A percentile compares a stretch with the other conserved stretches of the same genome.
phyloP scores from a whole-genome alignment of 2,113 vertebrate genomes.

The Trinectes maculatus region DNA sequence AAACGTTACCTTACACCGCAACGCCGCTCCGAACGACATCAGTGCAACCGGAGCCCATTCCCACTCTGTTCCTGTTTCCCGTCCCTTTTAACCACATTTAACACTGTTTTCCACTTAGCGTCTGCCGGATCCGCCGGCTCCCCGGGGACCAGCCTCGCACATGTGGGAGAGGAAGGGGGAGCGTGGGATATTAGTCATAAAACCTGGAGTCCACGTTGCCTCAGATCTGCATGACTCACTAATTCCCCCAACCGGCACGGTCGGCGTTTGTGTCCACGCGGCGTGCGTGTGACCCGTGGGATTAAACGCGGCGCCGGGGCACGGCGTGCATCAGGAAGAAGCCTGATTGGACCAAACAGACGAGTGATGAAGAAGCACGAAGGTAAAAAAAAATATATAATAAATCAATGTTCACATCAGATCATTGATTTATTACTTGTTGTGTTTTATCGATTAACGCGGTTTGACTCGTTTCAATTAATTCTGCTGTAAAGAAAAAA shows the following conservation, averaged over 20 bases:
- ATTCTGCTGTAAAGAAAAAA: slow-evolving; percentile 33
- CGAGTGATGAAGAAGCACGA: slow-evolving; percentile 37
- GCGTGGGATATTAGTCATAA: slow-evolving; percentile 41
- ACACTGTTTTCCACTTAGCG: slow-evolving; percentile 68
- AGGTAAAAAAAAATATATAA: too few species aligned
- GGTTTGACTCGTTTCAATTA: slow-evolving; percentile 28
- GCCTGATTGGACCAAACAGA: slow-evolving; percentile 60
- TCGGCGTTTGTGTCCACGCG: too few species aligned
- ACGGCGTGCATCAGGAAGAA: slow-evolving; percentile 28
- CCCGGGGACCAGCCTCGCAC: slow-evolving; percentile 22
- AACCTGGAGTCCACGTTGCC: slow-evolving; percentile 46
- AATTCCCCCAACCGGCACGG: slow-evolving; percentile 59
- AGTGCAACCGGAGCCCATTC: slow-evolving; percentile 32
- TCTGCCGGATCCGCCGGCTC: slow-evolving; percentile 41
- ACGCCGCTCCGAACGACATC: slow-evolving; percentile 13
- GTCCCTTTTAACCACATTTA: slow-evolving; percentile 68
- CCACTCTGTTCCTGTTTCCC: slow-evolving; percentile 32
- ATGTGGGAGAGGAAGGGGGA: slow-evolving; percentile 8
- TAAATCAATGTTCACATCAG: slow-evolving; percentile 58
- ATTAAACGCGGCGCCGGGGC: slow-evolving; percentile 65
- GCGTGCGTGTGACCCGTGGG: slow-evolving; percentile 47
- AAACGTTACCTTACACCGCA: slow-evolving; percentile 46
- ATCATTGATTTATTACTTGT: slow-evolving; percentile 63
- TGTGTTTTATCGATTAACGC: slow-evolving; percentile 58
- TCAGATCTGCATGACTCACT: slow-evolving; percentile 36